Evolutionary conservation across 2,113 vertebrate species (phyloP).

Genomic region (Pleuronectes platessa): DNA sequence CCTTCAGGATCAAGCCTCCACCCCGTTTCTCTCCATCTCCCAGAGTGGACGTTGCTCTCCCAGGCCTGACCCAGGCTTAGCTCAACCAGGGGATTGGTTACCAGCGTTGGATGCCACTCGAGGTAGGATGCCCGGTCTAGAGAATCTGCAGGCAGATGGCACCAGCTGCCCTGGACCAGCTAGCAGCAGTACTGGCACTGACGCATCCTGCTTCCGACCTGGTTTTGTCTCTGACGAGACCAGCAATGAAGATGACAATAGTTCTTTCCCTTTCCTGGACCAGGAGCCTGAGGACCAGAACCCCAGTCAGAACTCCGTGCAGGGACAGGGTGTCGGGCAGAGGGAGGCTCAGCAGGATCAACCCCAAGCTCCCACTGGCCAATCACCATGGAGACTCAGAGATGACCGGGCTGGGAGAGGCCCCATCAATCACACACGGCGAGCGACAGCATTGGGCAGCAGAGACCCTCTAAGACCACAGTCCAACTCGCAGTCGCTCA

Average conservation of each 20-base stretch:
- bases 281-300: slow-evolving; percentile 70
- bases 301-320: slow-evolving; percentile 52
- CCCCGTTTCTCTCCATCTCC: slow-evolving; percentile 68
- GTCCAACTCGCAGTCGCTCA: slow-evolving; percentile 62
- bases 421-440: slow-evolving; percentile 35
- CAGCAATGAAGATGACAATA: slow-evolving; percentile 58
- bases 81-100: slow-evolving; percentile 67
- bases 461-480: slow-evolving; percentile 68
- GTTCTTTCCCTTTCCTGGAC: slow-evolving; percentile 66
- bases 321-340: slow-evolving; percentile 24
- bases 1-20: slow-evolving; percentile 52
- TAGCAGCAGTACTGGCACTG: slow-evolving; percentile 30
- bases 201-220: slow-evolving; percentile 45
- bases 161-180: slow-evolving; percentile 54
- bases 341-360: slow-evolving; percentile 49
- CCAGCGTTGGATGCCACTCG: slow-evolving; percentile 51
- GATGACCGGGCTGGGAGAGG: slow-evolving; percentile 42
- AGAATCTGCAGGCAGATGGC: slow-evolving; percentile 61
- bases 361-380: slow-evolving; percentile 34
- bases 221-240: slow-evolving; percentile 65
- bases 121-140: slow-evolving; percentile 24
- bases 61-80: slow-evolving; percentile 52
- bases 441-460: slow-evolving; percentile 39
- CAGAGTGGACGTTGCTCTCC: slow-evolving; percentile 68
- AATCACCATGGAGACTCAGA: slow-evolving; percentile 62